These are phyloP conservation scores for Ameiurus melas DNA, from an alignment of 2,113 vertebrate genomes.

Conservation along the genomic window DNA sequence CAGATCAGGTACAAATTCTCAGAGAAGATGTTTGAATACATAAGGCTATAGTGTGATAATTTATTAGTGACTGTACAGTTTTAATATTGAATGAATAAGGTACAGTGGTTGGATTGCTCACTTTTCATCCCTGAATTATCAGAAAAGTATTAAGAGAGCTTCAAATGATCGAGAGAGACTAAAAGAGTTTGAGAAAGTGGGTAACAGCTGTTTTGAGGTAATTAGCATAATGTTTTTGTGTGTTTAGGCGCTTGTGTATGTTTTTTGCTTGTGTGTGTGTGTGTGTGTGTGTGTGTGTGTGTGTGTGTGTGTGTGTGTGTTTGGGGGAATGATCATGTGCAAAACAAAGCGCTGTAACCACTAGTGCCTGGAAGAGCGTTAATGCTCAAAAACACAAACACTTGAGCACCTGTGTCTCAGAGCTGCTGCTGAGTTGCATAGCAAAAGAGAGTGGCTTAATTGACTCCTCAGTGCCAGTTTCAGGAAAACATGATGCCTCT, in stretches of 20 bases:
- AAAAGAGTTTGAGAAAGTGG: constrained; percentile 43
- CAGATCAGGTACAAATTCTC: not conserved
- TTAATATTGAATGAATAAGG: not conserved
- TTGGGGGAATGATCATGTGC: constrained; percentile 50
- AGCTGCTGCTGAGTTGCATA: constrained; percentile 59
- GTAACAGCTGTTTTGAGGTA: constrained; percentile 70
- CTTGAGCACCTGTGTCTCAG: constrained; percentile 70
- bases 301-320: not conserved
- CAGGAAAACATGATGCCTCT: constrained; percentile 51
- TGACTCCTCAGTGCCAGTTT: constrained; percentile 47
- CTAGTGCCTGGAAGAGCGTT: constrained; percentile 73
- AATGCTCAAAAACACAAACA: constrained; percentile 70
- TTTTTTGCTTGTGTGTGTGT: not conserved
- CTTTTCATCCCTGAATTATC: constrained; percentile 27
- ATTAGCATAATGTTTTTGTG: constrained; percentile 74
- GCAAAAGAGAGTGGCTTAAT: constrained; percentile 53
- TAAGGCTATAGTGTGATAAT: not conserved
- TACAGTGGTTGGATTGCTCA: constrained; percentile 23
- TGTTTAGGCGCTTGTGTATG: constrained; percentile 19
- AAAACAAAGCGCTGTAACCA: constrained; percentile 73
- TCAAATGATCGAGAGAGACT: constrained; percentile 29
- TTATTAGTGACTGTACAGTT: not conserved
- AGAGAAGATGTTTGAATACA: not conserved
- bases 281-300: not conserved
- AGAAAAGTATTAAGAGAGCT: constrained; percentile 3